Evolutionary conservation across 2,888 invertebrate species (phyloP).

Genomic region (Pollenia angustigena): DNA sequence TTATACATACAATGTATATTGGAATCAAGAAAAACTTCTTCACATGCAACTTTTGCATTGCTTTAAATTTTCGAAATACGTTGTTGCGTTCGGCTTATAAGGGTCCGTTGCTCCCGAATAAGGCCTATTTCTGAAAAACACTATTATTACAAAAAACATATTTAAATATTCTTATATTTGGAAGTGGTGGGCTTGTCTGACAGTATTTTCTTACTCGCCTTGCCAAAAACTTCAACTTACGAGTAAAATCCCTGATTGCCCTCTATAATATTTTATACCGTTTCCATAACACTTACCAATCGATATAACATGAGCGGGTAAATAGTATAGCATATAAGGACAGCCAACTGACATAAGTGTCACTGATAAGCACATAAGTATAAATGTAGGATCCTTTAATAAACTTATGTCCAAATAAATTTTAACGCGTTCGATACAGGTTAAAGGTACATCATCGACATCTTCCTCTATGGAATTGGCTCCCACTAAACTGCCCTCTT

Average conservation of each 20-base stretch:
- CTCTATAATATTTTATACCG: not conserved
- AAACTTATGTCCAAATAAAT: constrained; percentile 89
- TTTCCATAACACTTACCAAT: constrained; percentile 83
- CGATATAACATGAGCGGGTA: constrained; percentile 90
- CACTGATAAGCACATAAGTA: constrained; percentile 89
- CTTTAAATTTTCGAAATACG: too few species aligned
- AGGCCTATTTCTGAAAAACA: too few species aligned
- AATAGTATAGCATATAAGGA: constrained; percentile 90
- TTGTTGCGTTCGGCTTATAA: too few species aligned
- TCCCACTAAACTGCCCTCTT: constrained; percentile 64
- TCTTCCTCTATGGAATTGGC: constrained; percentile 76
- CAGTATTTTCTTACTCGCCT: too few species aligned
- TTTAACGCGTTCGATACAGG: constrained; percentile 82
- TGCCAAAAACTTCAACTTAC: not conserved
- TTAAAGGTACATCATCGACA: constrained; percentile 81
- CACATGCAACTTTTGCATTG: too few species aligned
- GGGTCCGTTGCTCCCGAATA: too few species aligned
- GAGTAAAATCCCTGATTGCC: not conserved
- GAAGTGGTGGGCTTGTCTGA: too few species aligned
- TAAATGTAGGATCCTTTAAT: constrained; percentile 88
- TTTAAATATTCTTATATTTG: too few species aligned
- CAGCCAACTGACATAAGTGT: constrained; percentile 91
- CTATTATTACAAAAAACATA: too few species aligned
- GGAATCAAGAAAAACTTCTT: too few species aligned
- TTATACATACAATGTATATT: too few species aligned